Percentiles rank a stretch among this genome's conserved stretches.
These are phyloP conservation scores for Manduca sexta DNA, from an alignment of 1,140 invertebrate species.

Conservation along the genomic window DNA sequence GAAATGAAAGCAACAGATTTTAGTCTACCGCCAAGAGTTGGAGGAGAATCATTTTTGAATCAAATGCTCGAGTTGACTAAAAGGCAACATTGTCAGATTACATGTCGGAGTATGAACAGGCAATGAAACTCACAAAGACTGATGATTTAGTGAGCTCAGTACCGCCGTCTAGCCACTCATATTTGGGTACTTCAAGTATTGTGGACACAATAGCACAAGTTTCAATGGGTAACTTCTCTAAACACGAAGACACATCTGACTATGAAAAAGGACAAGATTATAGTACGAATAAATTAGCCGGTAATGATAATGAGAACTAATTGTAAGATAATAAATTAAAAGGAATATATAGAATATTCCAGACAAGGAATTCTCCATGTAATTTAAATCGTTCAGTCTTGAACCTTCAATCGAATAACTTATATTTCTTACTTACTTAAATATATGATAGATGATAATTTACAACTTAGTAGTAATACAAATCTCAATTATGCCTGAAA, in stretches of 20 bases:
- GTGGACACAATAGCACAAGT: slow-evolving; percentile 62
- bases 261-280: slow-evolving; percentile 61
- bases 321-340: slow-evolving; percentile 1
- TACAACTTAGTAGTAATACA: no score
- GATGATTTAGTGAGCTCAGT: slow-evolving; percentile 48
- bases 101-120: slow-evolving; percentile 53
- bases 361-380: no score
- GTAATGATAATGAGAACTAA: slow-evolving; percentile 49
- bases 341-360: no score
- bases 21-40: slow-evolving; percentile 49
- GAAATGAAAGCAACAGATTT: slow-evolving; percentile 52
- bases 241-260: slow-evolving; percentile 53
- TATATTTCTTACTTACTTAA: no score
- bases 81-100: slow-evolving; percentile 70
- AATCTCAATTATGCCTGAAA: no score
- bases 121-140: slow-evolving; percentile 52
- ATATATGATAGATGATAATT: no score
- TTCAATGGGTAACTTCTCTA: slow-evolving; percentile 58
- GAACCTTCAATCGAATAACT: no score
- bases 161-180: slow-evolving; percentile 52
- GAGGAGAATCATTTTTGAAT: slow-evolving; percentile 65
- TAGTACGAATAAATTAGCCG: slow-evolving; percentile 33
- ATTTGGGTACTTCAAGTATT: slow-evolving; percentile 55
- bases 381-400: no score
- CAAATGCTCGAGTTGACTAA: slow-evolving; percentile 71